phyloP scores from a whole-genome alignment of 2,888 invertebrate genomes.

The Drosophila glabriapex region DNA sequence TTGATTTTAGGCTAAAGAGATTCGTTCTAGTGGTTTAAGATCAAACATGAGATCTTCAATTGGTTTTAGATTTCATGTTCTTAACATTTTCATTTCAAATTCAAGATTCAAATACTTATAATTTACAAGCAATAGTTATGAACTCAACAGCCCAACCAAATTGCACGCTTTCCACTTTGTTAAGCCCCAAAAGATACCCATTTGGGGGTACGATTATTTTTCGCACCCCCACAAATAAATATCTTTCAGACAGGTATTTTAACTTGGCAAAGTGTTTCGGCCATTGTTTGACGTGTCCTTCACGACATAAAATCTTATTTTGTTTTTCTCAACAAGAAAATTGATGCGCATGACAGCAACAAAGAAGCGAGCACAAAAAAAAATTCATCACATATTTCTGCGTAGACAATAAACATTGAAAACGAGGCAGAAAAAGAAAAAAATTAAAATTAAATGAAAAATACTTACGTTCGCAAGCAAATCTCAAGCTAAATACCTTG shows the following conservation, averaged over 20 bases:
- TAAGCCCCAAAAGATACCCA: slow-evolving; percentile 1
- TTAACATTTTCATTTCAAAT: no score
- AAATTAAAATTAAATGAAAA: slow-evolving; percentile 68
- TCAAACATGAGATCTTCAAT: no score
- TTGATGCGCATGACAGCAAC: slow-evolving; percentile 72
- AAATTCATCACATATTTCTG: slow-evolving; percentile 65
- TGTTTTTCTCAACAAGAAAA: slow-evolving; percentile 55
- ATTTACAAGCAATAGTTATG: not conserved
- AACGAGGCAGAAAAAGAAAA: slow-evolving; percentile 45
- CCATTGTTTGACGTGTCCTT: slow-evolving; percentile 77
- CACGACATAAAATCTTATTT: slow-evolving; percentile 60
- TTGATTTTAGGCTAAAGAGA: not conserved
- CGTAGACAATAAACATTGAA: slow-evolving; percentile 70
- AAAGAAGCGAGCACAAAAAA: slow-evolving; percentile 28
- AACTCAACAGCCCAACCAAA: not conserved
- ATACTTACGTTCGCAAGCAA: slow-evolving; percentile 66
- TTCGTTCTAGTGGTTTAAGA: no score
- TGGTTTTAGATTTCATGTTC: not conserved
- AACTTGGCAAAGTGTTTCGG: slow-evolving; percentile 40
- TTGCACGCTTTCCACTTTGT: not conserved
- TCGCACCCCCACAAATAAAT: slow-evolving; percentile 61
- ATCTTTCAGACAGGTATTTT: slow-evolving; percentile 54
- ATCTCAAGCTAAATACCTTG: slow-evolving; percentile 72
- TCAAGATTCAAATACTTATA: no score
- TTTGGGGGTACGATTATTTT: slow-evolving; percentile 49